Evolutionary conservation across 2,797 vertebrate genomes (phyloP).

Genomic region (Hyperoplus lanceolatus): DNA sequence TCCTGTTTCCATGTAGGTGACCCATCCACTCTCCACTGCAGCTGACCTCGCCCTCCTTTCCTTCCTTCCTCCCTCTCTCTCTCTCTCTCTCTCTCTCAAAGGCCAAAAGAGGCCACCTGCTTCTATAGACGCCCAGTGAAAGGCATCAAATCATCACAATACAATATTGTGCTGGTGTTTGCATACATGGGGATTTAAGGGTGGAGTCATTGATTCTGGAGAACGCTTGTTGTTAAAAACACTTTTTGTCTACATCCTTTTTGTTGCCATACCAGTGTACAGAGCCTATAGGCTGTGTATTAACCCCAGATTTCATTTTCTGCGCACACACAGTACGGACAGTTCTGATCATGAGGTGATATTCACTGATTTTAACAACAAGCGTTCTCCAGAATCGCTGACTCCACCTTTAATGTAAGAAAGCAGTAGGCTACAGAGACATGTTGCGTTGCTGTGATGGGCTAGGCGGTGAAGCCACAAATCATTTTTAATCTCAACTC

Average conservation of each 20-base stretch:
- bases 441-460: constrained; percentile 16
- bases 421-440: constrained; percentile 2
- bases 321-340: no score
- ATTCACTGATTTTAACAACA: no score
- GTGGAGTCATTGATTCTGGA: no score
- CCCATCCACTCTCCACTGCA: constrained; percentile 67
- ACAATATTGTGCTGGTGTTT: constrained; percentile 50
- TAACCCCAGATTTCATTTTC: no score
- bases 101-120: constrained; percentile 69
- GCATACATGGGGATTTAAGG: constrained; percentile 42
- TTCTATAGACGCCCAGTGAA: constrained; percentile 58
- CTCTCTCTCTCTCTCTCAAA: constrained; percentile 51
- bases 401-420: not conserved
- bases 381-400: no score
- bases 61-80: constrained; percentile 62
- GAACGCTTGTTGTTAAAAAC: no score
- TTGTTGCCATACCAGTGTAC: no score
- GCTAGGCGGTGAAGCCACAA: constrained; percentile 62
- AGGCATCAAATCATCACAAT: constrained; percentile 41
- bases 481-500: constrained; percentile 46
- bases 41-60: constrained; percentile 74
- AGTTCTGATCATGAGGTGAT: no score
- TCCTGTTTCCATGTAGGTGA: constrained; percentile 79
- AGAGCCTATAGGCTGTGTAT: no score
- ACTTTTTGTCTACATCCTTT: no score